Conservation (phyloP, 2,888 invertebrate genomes). For the Diarsia mendica region DNA sequence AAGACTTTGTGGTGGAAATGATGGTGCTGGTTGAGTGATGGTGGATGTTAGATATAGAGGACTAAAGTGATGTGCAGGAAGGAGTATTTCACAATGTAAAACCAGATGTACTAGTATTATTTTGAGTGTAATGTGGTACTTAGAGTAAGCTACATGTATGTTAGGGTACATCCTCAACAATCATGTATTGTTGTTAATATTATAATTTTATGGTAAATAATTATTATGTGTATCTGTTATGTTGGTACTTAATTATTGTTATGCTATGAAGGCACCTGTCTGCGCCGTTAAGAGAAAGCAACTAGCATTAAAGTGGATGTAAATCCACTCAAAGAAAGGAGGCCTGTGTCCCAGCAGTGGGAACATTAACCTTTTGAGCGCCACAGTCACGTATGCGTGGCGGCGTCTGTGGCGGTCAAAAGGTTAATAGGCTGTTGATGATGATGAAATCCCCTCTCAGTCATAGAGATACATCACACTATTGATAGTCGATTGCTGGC, state of each 20-base stretch:
- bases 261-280: not conserved
- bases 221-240: slow-evolving; percentile 8
- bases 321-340: too few species aligned
- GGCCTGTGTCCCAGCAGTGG: too few species aligned
- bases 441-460: not conserved
- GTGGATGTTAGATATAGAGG: slow-evolving; percentile 19
- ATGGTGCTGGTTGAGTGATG: slow-evolving; percentile 55
- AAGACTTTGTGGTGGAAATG: slow-evolving; percentile 41
- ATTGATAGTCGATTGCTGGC: not conserved
- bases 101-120: slow-evolving; percentile 10
- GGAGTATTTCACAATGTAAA: slow-evolving; percentile 4
- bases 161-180: slow-evolving; percentile 3
- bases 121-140: slow-evolving; percentile 21
- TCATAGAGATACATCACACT: not conserved
- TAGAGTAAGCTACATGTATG: slow-evolving; percentile 19
- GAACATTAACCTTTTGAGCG: too few species aligned
- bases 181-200: slow-evolving; percentile 27
- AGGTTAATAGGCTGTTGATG: too few species aligned
- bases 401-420: too few species aligned
- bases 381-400: too few species aligned
- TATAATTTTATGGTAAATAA: slow-evolving; percentile 32
- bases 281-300: not conserved
- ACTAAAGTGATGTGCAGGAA: slow-evolving; percentile 3
- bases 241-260: slow-evolving; percentile 1
- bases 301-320: not conserved